A percentile compares a stretch with the other conserved stretches of the same genome.
Conservation (phyloP, 2,797 vertebrate species). For the Eurystomus glaucurus region DNA sequence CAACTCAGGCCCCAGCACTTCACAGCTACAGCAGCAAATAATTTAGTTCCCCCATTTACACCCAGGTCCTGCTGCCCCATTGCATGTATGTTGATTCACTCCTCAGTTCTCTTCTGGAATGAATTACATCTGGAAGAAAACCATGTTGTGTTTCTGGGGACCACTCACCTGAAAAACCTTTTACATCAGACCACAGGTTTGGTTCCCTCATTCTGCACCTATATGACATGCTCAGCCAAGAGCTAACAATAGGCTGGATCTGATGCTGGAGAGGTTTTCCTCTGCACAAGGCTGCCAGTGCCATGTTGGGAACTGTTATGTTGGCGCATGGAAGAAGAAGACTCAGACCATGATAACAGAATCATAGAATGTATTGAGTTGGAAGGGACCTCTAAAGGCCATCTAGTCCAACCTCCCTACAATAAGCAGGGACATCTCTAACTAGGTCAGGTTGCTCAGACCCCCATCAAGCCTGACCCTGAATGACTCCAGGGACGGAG, state of each 20-base stretch:
- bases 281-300: background rate
- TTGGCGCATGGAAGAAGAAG: background rate
- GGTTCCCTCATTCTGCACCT: background rate
- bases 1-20: too few relatives aligned
- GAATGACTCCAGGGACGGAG: too few relatives aligned
- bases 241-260: background rate
- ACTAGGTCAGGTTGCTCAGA: too few relatives aligned
- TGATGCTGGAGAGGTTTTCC: background rate
- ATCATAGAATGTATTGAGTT: too few relatives aligned
- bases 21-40: background rate
- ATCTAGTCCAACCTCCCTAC: too few relatives aligned
- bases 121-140: background rate
- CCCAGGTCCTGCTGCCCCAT: background rate
- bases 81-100: fast-evolving
- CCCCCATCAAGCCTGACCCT: too few relatives aligned
- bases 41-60: background rate
- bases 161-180: background rate
- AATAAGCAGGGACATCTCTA: too few relatives aligned
- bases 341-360: background rate
- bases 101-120: background rate
- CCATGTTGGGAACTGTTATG: background rate
- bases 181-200: background rate
- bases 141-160: background rate
- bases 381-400: too few relatives aligned
- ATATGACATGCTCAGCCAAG: background rate